These are phyloP conservation scores for Pollimyrus isidori DNA, from an alignment of 2,113 vertebrate genomes.

Conservation along the genomic window DNA sequence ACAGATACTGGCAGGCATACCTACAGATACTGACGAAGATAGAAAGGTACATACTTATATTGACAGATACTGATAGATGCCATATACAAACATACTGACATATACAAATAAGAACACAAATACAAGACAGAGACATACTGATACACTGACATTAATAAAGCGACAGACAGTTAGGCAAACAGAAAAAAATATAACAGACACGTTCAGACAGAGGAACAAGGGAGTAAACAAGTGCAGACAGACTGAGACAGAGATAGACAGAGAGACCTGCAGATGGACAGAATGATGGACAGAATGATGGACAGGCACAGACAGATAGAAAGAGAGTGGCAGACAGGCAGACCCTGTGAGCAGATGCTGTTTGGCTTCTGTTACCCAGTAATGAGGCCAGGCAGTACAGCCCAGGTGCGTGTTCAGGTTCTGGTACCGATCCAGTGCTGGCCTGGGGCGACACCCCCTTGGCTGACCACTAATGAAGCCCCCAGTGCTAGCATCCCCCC, in stretches of 20 bases:
- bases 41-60: background rate
- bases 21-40: background rate
- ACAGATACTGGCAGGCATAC: background rate
- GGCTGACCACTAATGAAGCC: background rate
- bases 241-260: background rate
- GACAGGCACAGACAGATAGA: background rate
- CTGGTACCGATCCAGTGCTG: conserved; percentile 61
- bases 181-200: background rate
- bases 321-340: background rate
- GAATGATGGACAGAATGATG: background rate
- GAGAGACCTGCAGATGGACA: background rate
- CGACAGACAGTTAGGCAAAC: background rate
- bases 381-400: conserved; percentile 68
- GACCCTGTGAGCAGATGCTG: background rate
- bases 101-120: background rate
- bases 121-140: background rate
- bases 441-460: conserved; percentile 8
- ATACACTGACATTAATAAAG: background rate
- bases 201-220: background rate
- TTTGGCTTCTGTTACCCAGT: conserved; percentile 42
- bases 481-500: background rate
- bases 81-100: background rate
- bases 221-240: background rate
- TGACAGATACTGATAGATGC: background rate
- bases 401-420: conserved; percentile 54